These are phyloP conservation scores for Cantharis flavilabris DNA, from an alignment of 2,888 invertebrate genomes.

Conservation along the genomic window DNA sequence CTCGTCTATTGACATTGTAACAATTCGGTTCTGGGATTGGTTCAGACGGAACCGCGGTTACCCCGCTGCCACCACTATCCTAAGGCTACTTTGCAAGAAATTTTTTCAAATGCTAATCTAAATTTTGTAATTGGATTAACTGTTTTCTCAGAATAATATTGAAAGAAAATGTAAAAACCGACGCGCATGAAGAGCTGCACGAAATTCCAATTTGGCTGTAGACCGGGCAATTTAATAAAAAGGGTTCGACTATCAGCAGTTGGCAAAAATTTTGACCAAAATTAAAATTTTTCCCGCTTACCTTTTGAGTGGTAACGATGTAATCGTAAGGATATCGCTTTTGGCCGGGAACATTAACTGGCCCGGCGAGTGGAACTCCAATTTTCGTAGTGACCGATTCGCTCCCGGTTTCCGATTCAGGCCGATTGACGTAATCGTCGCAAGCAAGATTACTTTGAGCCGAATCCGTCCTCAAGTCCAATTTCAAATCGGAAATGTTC, in stretches of 20 bases:
- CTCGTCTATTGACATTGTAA: too few species aligned
- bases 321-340: conserved; percentile 76
- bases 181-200: too few species aligned
- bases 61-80: too few species aligned
- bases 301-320: conserved; percentile 76
- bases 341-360: conserved; percentile 73
- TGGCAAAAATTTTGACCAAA: not conserved
- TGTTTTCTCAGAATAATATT: too few species aligned
- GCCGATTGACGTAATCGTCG: conserved; percentile 61
- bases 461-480: conserved; percentile 83
- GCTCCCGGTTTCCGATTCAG: conserved; percentile 61
- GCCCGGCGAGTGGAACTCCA: conserved; percentile 77
- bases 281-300: conserved; percentile 33
- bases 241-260: not conserved
- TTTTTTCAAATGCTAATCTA: too few species aligned
- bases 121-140: too few species aligned
- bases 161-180: too few species aligned
- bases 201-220: too few species aligned
- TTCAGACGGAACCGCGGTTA: too few species aligned
- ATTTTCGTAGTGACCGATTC: conserved; percentile 62
- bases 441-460: conserved; percentile 71
- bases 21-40: too few species aligned
- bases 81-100: too few species aligned
- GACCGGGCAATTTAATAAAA: too few species aligned
- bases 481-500: conserved; percentile 89